Evolutionary conservation across 2,888 invertebrate species (phyloP).

Genomic region (Ligdia adustata): DNA sequence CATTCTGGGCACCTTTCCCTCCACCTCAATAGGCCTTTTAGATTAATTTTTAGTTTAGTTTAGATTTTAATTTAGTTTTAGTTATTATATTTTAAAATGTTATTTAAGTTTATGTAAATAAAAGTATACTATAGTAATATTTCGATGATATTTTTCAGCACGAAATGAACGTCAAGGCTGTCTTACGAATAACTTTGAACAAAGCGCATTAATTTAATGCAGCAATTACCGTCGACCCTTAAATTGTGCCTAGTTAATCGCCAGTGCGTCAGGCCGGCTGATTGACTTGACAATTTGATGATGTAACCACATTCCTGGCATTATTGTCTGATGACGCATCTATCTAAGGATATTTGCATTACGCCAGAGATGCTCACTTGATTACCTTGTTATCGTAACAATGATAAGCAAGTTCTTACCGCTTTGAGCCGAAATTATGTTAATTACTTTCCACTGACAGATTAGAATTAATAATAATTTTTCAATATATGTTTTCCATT

Average conservation of each 20-base stretch:
- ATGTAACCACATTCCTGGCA: constrained; percentile 35
- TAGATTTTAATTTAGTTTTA: no score
- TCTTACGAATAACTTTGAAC: constrained; percentile 12
- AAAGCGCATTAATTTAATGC: constrained; percentile 30
- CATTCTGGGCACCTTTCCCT: no score
- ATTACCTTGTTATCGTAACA: background rate
- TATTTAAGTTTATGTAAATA: no score
- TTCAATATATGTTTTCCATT: no score
- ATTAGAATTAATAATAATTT: constrained; percentile 1
- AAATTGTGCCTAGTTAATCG: constrained; percentile 33
- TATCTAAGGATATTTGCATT: background rate
- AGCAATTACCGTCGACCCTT: constrained; percentile 32
- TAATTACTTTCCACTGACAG: constrained; percentile 5
- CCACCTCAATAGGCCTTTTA: no score
- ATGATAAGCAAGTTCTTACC: constrained; percentile 1
- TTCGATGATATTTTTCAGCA: constrained; percentile 3
- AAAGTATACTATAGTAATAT: background rate
- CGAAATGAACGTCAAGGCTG: constrained; percentile 29
- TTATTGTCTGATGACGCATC: constrained; percentile 30
- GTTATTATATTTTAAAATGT: no score
- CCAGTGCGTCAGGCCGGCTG: constrained; percentile 28
- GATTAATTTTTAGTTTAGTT: no score
- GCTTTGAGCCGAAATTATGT: background rate
- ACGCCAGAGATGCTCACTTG: background rate
- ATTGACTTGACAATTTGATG: constrained; percentile 30